Evolutionary conservation across 2,888 invertebrate species (phyloP).

Genomic region (Pachycephus smyrnensis): DNA sequence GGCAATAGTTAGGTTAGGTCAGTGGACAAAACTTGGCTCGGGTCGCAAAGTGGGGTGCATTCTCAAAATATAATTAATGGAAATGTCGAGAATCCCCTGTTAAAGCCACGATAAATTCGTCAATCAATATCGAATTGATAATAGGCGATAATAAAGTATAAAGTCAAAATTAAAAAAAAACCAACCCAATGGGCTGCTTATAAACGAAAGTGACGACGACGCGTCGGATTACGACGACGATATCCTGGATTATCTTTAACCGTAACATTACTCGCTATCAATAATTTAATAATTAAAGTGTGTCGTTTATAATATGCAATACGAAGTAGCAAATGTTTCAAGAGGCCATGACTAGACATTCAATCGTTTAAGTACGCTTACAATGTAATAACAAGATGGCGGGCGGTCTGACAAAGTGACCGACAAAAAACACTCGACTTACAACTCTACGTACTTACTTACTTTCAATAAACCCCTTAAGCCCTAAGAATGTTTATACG

Average conservation of each 20-base stretch:
- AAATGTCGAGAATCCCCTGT: neutral
- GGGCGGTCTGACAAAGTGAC: conserved; percentile 61
- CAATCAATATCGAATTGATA: conserved; percentile 19
- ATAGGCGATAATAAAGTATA: conserved; percentile 1
- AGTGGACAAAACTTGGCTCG: neutral
- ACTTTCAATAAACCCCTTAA: conserved; percentile 51
- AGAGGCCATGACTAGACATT: conserved; percentile 68
- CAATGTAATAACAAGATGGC: conserved; percentile 66
- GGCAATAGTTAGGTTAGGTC: neutral
- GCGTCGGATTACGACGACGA: neutral
- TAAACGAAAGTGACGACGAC: neutral
- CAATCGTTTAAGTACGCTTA: conserved; percentile 59
- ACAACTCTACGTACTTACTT: conserved; percentile 47
- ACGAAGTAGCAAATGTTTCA: conserved; percentile 57
- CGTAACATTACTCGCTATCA: conserved; percentile 23
- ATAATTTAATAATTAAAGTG: conserved; percentile 24
- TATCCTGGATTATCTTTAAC: neutral
- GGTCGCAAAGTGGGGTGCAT: neutral
- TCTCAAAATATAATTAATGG: neutral
- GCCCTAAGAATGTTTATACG: conserved; percentile 25
- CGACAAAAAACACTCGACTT: conserved; percentile 52
- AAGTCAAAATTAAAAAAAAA: conserved; percentile 22
- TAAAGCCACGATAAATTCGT: neutral
- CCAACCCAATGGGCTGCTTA: neutral
- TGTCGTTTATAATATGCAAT: conserved; percentile 32